Conservation (phyloP, 2,797 vertebrate genomes). For the Okamejei kenojei region DNA sequence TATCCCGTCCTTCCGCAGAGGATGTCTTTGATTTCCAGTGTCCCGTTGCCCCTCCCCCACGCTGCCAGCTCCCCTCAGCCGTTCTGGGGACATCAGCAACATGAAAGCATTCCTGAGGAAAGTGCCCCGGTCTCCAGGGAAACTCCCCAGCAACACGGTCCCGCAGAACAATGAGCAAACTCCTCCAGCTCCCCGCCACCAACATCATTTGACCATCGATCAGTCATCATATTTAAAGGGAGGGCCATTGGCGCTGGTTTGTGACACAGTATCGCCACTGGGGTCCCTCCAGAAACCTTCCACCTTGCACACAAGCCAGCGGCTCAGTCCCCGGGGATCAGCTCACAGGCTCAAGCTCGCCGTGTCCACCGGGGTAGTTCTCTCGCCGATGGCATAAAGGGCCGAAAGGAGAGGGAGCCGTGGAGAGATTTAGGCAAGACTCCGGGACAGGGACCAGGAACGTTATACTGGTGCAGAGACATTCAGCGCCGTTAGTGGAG, state of each 20-base stretch:
- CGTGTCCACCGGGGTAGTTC: neutral
- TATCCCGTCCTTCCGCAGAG: neutral
- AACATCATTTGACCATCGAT: constrained; percentile 29
- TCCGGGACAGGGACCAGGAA: neutral
- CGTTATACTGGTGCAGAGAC: neutral
- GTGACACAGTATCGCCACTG: neutral
- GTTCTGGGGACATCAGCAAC: neutral
- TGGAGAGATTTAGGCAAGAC: neutral
- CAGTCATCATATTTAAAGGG: constrained; percentile 33
- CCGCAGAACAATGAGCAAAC: neutral
- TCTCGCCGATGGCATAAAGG: no score
- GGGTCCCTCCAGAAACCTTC: neutral
- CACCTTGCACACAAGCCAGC: neutral
- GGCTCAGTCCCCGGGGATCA: neutral
- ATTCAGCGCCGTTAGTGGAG: no score
- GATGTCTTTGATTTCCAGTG: constrained; percentile 27
- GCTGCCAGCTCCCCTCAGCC: neutral
- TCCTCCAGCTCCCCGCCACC: neutral
- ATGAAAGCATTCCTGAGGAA: constrained; percentile 30
- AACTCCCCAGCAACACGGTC: neutral
- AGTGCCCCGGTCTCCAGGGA: constrained; percentile 31
- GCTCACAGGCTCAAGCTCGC: neutral
- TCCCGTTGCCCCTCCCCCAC: neutral
- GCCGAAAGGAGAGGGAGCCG: no score
- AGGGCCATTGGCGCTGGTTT: neutral